Base-by-base conservation (phyloP, 2,113 vertebrate genomes). In the Passer domesticus region DNA sequence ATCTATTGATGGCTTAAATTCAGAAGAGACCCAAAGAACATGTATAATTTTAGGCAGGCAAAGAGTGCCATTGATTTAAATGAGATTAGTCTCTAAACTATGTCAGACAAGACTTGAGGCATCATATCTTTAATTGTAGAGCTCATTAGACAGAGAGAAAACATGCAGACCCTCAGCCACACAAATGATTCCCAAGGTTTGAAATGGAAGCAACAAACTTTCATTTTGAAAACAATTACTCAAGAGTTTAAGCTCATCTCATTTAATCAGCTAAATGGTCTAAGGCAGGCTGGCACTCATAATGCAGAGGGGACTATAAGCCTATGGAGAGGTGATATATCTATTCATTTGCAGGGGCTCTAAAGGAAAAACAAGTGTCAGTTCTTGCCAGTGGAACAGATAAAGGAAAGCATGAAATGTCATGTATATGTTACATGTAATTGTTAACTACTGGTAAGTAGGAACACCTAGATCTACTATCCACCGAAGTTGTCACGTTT, bases 51-150 rank as follows among this genome's bases (percentile, higher is more conserved):
- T 9, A 90, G 62, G 80, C 25, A 80, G 53, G 58, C 62, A 85
- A 91, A 85, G 20, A 79, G 12, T 46, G 25, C 43, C 63, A 76
- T 25, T 82, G 75, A 94, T 93, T 90, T 80, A 74, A 76, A 53
- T 30, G 11, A 76, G 46, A 94, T 85, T 83, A 94, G 55, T 88
- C 76, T 90, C 75, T 77, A 91, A 90, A 83, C 68, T 64, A 37
- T 28, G 33, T 73, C 75, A 88, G 75, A 73, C 23, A 83, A 89
- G 58, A 87, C 83, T 14, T 88, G 46, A 96, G 22, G 62, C 67
- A 46, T 62, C 43, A 1, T 25, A 30, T 53, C 49, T 83, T 75
- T 85, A 73, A 72, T 37, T 7, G 9, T 24, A 79, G 59, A 58
- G 37, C 62, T 95, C 49, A 21, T 49, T 73, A 69, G 2, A 53